A percentile compares a stretch with the other conserved stretches of the same genome.
Evolutionary conservation across 2,113 vertebrate species (phyloP).

Genomic region (Falcunculus frontatus): DNA sequence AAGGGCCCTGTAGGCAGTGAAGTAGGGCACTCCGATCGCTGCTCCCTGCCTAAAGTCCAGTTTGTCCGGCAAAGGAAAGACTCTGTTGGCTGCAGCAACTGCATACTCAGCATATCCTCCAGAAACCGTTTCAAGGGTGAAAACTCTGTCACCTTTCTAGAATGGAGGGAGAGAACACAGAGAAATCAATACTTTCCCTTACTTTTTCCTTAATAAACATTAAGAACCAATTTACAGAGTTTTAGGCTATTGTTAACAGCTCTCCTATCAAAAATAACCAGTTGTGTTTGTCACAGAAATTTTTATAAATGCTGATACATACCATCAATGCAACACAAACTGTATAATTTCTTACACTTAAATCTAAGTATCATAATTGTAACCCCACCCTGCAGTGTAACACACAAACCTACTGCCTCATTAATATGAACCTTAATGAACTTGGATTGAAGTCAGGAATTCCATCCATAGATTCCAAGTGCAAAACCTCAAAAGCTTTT

Average conservation of each 20-base stretch:
- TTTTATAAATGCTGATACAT: not conserved
- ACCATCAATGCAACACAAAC: not conserved
- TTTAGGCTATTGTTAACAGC: not conserved
- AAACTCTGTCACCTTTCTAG: constrained; percentile 89
- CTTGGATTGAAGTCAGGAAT: not conserved
- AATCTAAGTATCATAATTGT: not conserved
- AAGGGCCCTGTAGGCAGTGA: constrained; percentile 92
- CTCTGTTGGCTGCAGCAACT: constrained; percentile 70
- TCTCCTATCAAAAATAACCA: not conserved
- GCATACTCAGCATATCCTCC: constrained; percentile 90
- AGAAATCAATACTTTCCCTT: not conserved
- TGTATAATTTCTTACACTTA: not conserved
- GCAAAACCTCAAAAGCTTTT: not conserved
- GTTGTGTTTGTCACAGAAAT: not conserved
- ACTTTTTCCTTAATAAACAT: not conserved
- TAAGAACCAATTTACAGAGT: not conserved
- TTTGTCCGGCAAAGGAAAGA: constrained; percentile 77
- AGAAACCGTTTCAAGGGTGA: constrained; percentile 74
- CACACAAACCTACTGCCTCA: not conserved
- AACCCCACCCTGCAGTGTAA: not conserved
- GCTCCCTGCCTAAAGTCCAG: constrained; percentile 87
- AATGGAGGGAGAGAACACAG: not conserved
- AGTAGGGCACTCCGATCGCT: constrained; percentile 86
- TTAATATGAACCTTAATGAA: not conserved
- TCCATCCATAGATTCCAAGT: not conserved